phyloP scores from a whole-genome alignment of 2,113 vertebrate species.

The Lipophrys pholis region DNA sequence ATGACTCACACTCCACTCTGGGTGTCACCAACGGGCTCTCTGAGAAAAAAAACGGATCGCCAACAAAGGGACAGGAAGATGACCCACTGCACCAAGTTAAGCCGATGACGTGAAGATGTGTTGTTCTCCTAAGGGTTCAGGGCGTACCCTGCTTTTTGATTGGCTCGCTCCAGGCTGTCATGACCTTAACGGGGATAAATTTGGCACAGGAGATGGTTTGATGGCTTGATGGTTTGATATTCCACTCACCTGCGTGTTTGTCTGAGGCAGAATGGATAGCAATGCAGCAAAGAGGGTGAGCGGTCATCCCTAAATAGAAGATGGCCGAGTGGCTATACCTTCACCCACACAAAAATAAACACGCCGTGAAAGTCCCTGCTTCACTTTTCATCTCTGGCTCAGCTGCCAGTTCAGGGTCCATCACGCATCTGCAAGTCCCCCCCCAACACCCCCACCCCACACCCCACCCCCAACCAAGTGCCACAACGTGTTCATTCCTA shows the following conservation, averaged over 20 bases:
- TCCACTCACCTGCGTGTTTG: background rate
- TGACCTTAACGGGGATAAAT: too few relatives aligned
- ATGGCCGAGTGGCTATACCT: background rate
- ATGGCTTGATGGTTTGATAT: too few relatives aligned
- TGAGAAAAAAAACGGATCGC: too few relatives aligned
- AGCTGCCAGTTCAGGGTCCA: constrained; percentile 21
- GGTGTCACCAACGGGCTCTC: too few relatives aligned
- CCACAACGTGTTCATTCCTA: constrained; percentile 52
- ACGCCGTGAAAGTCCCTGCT: background rate
- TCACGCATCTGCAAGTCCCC: constrained; percentile 14
- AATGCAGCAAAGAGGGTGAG: rapidly evolving
- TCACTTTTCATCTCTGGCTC: constrained; percentile 16
- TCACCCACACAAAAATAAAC: background rate
- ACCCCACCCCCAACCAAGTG: constrained; percentile 54
- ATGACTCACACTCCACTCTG: too few relatives aligned
- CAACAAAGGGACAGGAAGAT: too few relatives aligned
- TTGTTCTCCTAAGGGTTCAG: too few relatives aligned
- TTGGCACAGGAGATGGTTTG: too few relatives aligned
- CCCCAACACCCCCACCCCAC: background rate
- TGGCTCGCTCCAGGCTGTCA: too few relatives aligned
- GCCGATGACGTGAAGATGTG: too few relatives aligned
- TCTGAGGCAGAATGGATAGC: background rate
- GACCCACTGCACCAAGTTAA: too few relatives aligned
- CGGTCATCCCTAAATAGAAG: constrained; percentile 15
- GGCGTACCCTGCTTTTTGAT: too few relatives aligned